Conservation (phyloP, 2,113 vertebrate species). For the Urocitellus parryii region DNA sequence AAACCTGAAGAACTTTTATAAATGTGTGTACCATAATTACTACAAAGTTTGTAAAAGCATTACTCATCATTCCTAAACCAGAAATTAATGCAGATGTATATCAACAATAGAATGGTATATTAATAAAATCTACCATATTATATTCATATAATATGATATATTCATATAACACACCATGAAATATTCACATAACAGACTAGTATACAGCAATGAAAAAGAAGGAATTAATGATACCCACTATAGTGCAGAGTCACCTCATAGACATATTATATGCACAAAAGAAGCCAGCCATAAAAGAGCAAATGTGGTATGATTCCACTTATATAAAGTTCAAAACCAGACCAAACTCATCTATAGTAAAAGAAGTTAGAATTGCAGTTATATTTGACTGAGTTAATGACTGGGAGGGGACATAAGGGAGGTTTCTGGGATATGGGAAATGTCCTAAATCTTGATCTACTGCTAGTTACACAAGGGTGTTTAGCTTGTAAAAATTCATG, state of each 20-base stretch:
- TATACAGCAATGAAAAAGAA: not conserved
- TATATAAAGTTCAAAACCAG: not conserved
- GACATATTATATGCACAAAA: slow-evolving; percentile 13
- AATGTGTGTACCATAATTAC: not conserved
- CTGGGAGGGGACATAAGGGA: not conserved
- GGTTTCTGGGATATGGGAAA: not conserved
- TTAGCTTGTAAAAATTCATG: not conserved
- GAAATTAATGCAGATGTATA: not conserved
- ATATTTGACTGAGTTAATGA: not conserved
- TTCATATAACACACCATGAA: no score
- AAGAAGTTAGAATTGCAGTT: not conserved
- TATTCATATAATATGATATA: not conserved
- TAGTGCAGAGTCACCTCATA: not conserved
- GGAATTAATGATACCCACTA: not conserved
- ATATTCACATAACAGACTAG: not conserved
- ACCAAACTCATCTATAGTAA: not conserved
- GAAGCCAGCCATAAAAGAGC: not conserved
- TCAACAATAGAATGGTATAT: not conserved
- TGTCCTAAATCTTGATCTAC: not conserved
- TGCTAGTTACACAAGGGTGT: not conserved
- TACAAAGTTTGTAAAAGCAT: not conserved
- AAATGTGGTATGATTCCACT: not conserved
- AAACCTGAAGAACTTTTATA: not conserved
- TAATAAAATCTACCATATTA: no score
- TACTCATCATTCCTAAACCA: not conserved